Evolutionary conservation across 2,113 vertebrate genomes (phyloP), one percentile per base, ranked within the genome.

Genomic region (Oriolus oriolus): DNA sequence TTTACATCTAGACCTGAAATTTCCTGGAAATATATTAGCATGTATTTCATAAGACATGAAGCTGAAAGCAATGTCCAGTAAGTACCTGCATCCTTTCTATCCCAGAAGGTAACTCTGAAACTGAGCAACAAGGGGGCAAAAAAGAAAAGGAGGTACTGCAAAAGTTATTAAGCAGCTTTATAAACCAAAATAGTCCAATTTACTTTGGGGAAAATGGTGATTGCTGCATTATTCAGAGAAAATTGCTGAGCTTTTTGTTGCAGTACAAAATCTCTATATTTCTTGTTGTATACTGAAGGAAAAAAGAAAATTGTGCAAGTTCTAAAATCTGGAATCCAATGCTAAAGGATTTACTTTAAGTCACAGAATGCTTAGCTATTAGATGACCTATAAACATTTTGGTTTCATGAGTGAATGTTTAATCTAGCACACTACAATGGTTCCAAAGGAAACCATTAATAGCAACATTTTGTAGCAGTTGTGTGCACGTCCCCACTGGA

Each of bases 401-500:
- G 84, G 89, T 94, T 96, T 93, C 96, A 81, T 91, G 87, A 96
- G 79, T 81, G 94, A 93, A 95, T 89, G 84, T 80, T 96, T 94
- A 96, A 96, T 95, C 78, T 90, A 96, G 86, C 69, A 93, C 87
- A 94, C 90, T 74, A 79, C 53, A 59, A 11, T 59, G 45, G 77
- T 88, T 97, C 73, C 78, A 93, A 87, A 96, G 88, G 92, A 91
- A 96, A 97, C 77, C 7, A 44, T 96, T 97, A 97, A 95, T 95
- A 95, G 91, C 65, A 93, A 83, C 94, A 90, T 96, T 97, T 93
- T 93, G 90, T 91, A 96, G 87, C 90, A 94, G 87, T 97, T 94
- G 81, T 96, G 63, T 91, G 78, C 42, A 49, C 93, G 95, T 96
- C 95, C 96, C 97, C 94, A 95, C 90, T 70, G 96, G 96, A 97